Evolutionary conservation across 2,888 invertebrate species (phyloP).

Genomic region (Synergus umbraculus): DNA sequence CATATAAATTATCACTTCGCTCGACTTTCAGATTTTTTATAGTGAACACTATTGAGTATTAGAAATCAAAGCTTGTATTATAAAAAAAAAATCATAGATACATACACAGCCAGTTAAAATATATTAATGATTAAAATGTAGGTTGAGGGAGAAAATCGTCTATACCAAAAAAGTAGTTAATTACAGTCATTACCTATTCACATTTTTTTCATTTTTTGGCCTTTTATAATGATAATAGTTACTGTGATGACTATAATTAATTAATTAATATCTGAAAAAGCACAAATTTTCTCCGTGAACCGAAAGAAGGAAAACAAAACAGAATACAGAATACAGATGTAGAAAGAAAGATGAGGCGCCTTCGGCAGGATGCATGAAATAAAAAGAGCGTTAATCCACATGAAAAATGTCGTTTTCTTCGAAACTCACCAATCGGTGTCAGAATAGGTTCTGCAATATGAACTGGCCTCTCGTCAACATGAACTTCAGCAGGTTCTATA

Average conservation of each 20-base stretch:
- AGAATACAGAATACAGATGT: neutral
- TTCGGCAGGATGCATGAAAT: constrained; percentile 25
- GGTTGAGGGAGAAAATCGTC: constrained; percentile 1
- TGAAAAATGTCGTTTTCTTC: constrained; percentile 3
- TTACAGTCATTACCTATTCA: no score
- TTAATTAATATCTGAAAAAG: neutral
- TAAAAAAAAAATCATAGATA: constrained; percentile 1
- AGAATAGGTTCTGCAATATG: constrained; percentile 88
- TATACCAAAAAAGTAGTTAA: neutral
- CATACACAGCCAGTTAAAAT: constrained; percentile 17
- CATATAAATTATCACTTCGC: neutral
- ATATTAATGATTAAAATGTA: neutral
- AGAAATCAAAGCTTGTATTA: neutral
- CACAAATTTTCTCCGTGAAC: neutral
- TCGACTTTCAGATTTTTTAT: neutral
- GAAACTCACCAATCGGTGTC: constrained; percentile 84
- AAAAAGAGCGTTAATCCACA: constrained; percentile 6
- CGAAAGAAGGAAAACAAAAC: neutral
- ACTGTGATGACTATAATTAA: neutral
- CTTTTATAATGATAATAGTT: no score
- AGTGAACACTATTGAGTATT: neutral
- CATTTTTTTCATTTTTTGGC: no score
- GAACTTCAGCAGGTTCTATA: constrained; percentile 86
- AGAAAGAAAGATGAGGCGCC: constrained; percentile 22
- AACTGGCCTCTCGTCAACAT: constrained; percentile 85